These are phyloP conservation scores for Scaptodrosophila latifasciaeformis DNA, from an alignment of 2,888 invertebrate genomes.

Conservation along the genomic window DNA sequence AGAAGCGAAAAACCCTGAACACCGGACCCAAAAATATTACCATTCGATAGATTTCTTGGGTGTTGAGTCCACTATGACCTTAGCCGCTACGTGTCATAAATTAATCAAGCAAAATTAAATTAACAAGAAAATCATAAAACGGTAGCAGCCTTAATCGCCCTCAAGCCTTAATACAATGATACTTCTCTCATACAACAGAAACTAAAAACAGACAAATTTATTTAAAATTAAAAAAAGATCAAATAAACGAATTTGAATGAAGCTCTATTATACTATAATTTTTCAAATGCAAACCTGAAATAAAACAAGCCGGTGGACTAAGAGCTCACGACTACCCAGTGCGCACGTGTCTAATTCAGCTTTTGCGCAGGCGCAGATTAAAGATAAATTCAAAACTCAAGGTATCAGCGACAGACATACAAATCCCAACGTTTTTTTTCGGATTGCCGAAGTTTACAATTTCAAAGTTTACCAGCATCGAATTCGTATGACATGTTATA, in stretches of 20 bases:
- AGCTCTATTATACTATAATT: constrained; percentile 60
- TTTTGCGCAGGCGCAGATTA: constrained; percentile 47
- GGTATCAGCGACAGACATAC: too few relatives aligned
- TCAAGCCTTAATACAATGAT: constrained; percentile 9
- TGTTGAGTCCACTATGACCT: constrained; percentile 22
- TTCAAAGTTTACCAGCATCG: too few relatives aligned
- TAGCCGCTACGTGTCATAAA: constrained; percentile 44
- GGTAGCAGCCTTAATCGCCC: constrained; percentile 31
- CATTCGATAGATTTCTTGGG: too few relatives aligned
- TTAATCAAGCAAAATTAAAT: constrained; percentile 47
- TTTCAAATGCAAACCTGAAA: constrained; percentile 59
- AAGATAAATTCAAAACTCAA: too few relatives aligned
- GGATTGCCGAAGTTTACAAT: too few relatives aligned
- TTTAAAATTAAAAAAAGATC: constrained; percentile 29
- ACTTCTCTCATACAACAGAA: constrained; percentile 21
- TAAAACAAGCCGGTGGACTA: constrained; percentile 48
- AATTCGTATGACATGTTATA: too few relatives aligned
- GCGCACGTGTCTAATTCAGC: constrained; percentile 56
- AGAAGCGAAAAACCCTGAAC: too few relatives aligned
- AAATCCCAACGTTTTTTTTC: too few relatives aligned
- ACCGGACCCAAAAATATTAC: too few relatives aligned
- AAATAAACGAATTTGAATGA: constrained; percentile 20
- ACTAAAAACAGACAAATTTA: constrained; percentile 53
- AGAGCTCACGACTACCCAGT: not conserved
- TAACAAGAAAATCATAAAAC: constrained; percentile 57